Evolutionary conservation across 1,140 invertebrate species (phyloP), one percentile per base, ranked within the genome.

Genomic region (Leptopilina clavipes): DNA sequence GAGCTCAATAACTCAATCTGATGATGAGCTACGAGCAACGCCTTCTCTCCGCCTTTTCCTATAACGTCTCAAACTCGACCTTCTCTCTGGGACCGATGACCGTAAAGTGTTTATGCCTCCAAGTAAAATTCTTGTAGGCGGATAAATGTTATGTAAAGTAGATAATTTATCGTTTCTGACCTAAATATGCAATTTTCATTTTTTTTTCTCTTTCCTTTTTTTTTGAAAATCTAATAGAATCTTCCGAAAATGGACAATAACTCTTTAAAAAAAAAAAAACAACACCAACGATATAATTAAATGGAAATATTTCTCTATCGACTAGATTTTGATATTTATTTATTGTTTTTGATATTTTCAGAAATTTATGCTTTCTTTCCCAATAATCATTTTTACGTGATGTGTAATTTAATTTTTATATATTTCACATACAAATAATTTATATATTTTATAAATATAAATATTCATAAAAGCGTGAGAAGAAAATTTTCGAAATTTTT

Each of bases 1-100:
- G 78, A 79, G 77, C 79, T 77, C 80, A 81, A 83, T 85, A 84
- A 84, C 80, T 84, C 84, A 84, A 82, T 84, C 81, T 76, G 48
- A 72, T 81, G 78, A 84, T 83, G 83, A 83, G 82, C 79, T 83
- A 85, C 79, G 79, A 76, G 82, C 76, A 76, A 79, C 83, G 82
- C 83, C 83, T 76, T 79, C 79, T 79, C 70, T 80, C 81, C 83
- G 81, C 81, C 82, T 85, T 82, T 81, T 80, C 82, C 78, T 80
- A 83, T 82, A 83, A 81, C 79, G 81, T 81, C 76, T 74, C 19
- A 31, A 54, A 40, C 25, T 65, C 76, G 45, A 45, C 44, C 71
- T 72, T 72, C 79, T 75, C 79, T 75, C 73, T 65, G 22, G 59
- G 59, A 31, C 22, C 22, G 59, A 65, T 65, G 59, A 65, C 59